Conservation (phyloP, 2,113 vertebrate species). For the Otocyon megalotis region DNA sequence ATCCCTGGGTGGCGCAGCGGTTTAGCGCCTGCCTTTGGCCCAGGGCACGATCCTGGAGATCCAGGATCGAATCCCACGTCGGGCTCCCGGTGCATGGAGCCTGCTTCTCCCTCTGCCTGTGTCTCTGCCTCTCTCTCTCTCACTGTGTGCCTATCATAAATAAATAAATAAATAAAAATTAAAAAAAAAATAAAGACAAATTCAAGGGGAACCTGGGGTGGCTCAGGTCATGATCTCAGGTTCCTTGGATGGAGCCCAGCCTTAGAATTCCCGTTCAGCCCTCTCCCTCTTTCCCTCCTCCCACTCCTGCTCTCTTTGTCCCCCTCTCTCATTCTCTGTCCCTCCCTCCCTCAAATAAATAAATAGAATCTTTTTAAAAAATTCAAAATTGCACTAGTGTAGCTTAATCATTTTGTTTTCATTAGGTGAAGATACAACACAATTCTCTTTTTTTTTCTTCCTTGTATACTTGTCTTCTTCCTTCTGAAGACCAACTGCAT, state of each 20-base stretch:
- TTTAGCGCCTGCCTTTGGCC: too few relatives aligned
- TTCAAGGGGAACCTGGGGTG: background rate
- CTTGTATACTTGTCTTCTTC: background rate
- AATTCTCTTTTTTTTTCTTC: background rate
- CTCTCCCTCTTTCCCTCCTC: background rate
- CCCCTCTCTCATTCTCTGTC: background rate
- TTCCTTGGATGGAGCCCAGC: background rate
- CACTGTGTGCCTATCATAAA: too few relatives aligned
- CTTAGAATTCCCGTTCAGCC: background rate
- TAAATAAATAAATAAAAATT: too few relatives aligned
- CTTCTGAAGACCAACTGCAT: background rate
- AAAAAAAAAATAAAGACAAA: constrained; percentile 41
- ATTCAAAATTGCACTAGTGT: background rate
- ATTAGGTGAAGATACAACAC: background rate
- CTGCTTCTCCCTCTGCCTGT: too few relatives aligned
- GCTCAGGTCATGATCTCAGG: background rate
- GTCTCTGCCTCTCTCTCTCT: too few relatives aligned
- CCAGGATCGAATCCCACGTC: too few relatives aligned
- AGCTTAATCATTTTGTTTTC: background rate
- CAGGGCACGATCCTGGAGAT: too few relatives aligned
- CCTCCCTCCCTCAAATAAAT: background rate
- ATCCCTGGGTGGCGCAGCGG: too few relatives aligned
- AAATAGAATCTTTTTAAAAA: background rate
- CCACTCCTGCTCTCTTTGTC: background rate
- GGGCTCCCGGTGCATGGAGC: too few relatives aligned